These are phyloP conservation scores for Cydia fagiglandana DNA, from an alignment of 1,140 invertebrate genomes.

Conservation along the genomic window DNA sequence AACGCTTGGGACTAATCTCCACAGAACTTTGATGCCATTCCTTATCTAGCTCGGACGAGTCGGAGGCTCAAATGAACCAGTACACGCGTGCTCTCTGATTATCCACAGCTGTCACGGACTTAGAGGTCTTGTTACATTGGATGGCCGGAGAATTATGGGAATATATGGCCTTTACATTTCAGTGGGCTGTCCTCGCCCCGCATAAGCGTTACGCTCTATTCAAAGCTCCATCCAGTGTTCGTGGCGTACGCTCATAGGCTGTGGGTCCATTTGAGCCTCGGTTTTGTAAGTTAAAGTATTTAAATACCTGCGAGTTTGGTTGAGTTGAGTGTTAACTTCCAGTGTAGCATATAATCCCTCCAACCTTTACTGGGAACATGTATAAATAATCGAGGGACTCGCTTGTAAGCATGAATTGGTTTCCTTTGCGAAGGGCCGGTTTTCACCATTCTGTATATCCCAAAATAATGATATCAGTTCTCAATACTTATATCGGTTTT, in stretches of 20 bases:
- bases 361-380: not conserved
- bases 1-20: not conserved
- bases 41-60: not conserved
- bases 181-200: not conserved
- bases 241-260: not conserved
- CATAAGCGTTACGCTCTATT: not conserved
- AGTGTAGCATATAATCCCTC: not conserved
- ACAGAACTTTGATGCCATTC: not conserved
- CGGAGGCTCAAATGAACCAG: not conserved
- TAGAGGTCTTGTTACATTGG: not conserved
- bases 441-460: not conserved
- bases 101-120: not conserved
- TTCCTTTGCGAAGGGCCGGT: not conserved
- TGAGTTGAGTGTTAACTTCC: not conserved
- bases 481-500: no score
- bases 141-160: not conserved
- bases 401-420: not conserved
- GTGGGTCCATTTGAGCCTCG: not conserved
- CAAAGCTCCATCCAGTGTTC: constrained; percentile 8
- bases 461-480: not conserved
- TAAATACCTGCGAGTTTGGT: not conserved
- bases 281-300: not conserved
- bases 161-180: not conserved
- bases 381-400: not conserved
- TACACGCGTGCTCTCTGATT: not conserved